Evolutionary conservation across 2,797 vertebrate genomes (phyloP).

Genomic region (Podarcis lilfordi): DNA sequence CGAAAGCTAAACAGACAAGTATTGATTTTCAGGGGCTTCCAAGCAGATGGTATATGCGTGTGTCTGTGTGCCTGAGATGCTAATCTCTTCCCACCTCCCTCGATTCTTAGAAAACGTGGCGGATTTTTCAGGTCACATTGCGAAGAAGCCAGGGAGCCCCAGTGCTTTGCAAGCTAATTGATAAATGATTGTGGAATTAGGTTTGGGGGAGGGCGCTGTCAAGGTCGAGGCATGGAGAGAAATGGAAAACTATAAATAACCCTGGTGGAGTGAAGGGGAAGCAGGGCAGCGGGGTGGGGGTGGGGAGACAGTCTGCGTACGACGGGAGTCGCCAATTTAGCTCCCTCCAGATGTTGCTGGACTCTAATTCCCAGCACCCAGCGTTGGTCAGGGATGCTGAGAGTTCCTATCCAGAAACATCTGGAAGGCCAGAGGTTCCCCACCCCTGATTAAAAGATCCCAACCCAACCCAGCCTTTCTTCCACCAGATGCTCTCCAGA

Average conservation of each 20-base stretch:
- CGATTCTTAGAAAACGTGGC: not conserved
- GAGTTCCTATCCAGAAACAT: no score
- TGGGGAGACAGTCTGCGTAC: not conserved
- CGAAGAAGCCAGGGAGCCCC: not conserved
- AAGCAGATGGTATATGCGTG: fast-evolving
- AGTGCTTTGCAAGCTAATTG: not conserved
- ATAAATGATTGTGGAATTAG: conserved; percentile 1
- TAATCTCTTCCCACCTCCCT: no score
- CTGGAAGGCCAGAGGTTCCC: no score
- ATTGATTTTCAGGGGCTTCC: not conserved
- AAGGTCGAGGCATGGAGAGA: not conserved
- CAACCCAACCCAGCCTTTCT: no score
- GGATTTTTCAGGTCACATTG: not conserved
- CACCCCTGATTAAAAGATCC: no score
- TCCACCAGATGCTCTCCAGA: no score
- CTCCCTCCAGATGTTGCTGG: no score
- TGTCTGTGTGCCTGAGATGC: no score
- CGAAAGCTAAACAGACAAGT: not conserved
- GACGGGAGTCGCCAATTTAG: no score
- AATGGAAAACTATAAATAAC: not conserved
- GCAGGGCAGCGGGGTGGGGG: not conserved
- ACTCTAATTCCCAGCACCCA: no score
- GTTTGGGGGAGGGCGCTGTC: not conserved
- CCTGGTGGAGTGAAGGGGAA: no score
- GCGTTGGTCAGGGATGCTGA: no score